Base-by-base conservation (phyloP, 2,888 invertebrate genomes). In the Euspilapteryx auroguttella region DNA sequence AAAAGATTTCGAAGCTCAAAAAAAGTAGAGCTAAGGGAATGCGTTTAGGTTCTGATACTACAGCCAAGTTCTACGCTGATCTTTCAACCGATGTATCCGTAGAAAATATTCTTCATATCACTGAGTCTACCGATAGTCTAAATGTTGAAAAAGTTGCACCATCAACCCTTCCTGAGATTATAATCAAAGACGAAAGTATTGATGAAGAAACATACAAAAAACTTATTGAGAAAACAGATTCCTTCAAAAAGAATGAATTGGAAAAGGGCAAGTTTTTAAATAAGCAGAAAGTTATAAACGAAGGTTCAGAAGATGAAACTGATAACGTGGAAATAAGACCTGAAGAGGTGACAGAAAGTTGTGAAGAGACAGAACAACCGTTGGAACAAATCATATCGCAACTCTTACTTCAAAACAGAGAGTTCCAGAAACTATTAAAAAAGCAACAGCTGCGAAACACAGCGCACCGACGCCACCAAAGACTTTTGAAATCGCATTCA, bases 311-410 rank as follows among this genome's bases (percentile, higher is more conserved):
- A 47, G 38, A 38, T 2, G 75, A 75, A 38, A 69, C 68, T 22
- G 8, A 17, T 6, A 17, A 17, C 5, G 17, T 6, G 5, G 17
- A 17, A 17, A n/a, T n/a, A n/a, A n/a, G n/a, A n/a, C n/a, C n/a
- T n/a, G 17, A 17, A 17, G 17, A 17, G 8, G 17, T 8, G 17
- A 29, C 24, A 25, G 34, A 21, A 37, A 32, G n/a, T 9, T n/a
- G n/a, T n/a, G 8, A 71, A 41, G 64, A 64, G 32, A 45, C 44
- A 12, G 78, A 79, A 46, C 84, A 79, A 49, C 85, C 80, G 27
- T 69, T 85, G 41, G 86, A 88, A 57, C 79, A 89, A 58, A 85
- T 93, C 26, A 89, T 93, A 27, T 85, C 89, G 1, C 90, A 90
- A 47, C 68, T 92, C 9, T 62, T 93, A 4, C 83, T 90, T 81